Conservation (phyloP, 2,888 invertebrate species). For the Drosophila affinis region DNA sequence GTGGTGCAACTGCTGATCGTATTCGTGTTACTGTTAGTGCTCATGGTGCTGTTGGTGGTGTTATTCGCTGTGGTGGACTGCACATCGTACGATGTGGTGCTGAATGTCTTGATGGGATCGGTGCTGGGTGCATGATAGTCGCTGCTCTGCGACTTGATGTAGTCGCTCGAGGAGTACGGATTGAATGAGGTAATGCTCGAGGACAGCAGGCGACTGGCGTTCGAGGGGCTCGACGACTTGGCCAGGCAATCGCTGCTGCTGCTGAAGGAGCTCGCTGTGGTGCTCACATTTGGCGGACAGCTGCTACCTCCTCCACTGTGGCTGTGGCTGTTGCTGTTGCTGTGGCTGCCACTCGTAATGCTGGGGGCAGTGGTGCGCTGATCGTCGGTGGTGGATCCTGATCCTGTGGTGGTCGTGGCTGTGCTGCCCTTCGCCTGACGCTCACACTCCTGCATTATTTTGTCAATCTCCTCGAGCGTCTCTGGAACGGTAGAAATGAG, state of each 20-base stretch:
- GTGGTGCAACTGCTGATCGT: slow-evolving; percentile 46
- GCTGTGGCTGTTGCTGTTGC: slow-evolving; percentile 41
- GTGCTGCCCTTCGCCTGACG: slow-evolving; percentile 67
- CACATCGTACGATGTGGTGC: slow-evolving; percentile 84
- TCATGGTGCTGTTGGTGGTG: slow-evolving; percentile 76
- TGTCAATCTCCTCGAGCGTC: slow-evolving; percentile 82
- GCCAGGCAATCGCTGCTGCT: slow-evolving; percentile 83
- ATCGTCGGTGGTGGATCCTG: slow-evolving; percentile 58
- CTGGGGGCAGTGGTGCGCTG: slow-evolving; percentile 75
- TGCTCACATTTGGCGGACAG: slow-evolving; percentile 58
- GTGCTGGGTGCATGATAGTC: slow-evolving; percentile 83
- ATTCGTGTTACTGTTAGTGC: slow-evolving; percentile 42
- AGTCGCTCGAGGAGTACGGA: slow-evolving; percentile 84
- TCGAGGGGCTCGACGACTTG: slow-evolving; percentile 82
- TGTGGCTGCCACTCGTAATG: slow-evolving; percentile 58
- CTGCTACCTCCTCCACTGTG: slow-evolving; percentile 29
- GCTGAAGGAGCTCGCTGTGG: slow-evolving; percentile 81
- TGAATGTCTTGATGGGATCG: slow-evolving; percentile 84
- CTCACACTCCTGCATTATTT: slow-evolving; percentile 83
- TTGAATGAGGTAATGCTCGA: slow-evolving; percentile 84
- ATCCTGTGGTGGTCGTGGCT: slow-evolving; percentile 14
- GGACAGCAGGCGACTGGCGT: slow-evolving; percentile 79
- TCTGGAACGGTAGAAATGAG: slow-evolving; percentile 82
- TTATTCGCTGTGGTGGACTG: slow-evolving; percentile 79
- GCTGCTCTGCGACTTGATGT: slow-evolving; percentile 83